These are phyloP conservation scores for Haemorhous mexicanus DNA, from an alignment of 2,113 vertebrate genomes.

Conservation along the genomic window DNA sequence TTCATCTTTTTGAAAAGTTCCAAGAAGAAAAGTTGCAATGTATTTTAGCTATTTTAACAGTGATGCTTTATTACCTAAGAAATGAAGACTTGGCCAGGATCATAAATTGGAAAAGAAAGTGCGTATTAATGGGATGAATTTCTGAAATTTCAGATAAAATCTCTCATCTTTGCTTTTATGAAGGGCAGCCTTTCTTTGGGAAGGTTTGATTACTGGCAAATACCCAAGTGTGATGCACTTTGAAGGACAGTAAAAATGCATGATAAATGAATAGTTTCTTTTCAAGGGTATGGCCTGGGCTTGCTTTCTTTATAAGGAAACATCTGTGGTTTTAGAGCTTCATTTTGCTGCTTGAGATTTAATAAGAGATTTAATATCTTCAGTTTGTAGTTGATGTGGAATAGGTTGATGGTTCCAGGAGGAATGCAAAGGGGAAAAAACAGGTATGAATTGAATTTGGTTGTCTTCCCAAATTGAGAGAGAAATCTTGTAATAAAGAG, in stretches of 20 bases:
- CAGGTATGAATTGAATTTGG: neutral
- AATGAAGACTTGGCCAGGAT: neutral
- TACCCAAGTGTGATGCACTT: neutral
- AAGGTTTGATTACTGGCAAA: neutral
- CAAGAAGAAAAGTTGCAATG: neutral
- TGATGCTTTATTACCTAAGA: neutral
- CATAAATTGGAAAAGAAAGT: neutral
- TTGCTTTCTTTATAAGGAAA: neutral
- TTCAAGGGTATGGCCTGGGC: neutral
- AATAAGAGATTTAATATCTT: neutral
- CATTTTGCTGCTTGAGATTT: neutral
- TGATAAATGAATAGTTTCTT: neutral
- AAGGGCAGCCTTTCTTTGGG: slow-evolving; percentile 24
- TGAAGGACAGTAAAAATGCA: neutral
- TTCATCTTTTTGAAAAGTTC: neutral
- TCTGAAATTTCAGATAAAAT: slow-evolving; percentile 11
- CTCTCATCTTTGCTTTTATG: neutral
- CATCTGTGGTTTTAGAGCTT: neutral
- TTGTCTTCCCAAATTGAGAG: neutral
- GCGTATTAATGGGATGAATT: neutral
- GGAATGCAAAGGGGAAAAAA: neutral
- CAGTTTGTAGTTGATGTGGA: neutral
- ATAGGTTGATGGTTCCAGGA: neutral
- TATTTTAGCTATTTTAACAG: neutral
- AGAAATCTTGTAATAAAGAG: neutral